These are phyloP conservation scores for Icerya purchasi DNA, from an alignment of 2,888 invertebrate species.

Conservation along the genomic window DNA sequence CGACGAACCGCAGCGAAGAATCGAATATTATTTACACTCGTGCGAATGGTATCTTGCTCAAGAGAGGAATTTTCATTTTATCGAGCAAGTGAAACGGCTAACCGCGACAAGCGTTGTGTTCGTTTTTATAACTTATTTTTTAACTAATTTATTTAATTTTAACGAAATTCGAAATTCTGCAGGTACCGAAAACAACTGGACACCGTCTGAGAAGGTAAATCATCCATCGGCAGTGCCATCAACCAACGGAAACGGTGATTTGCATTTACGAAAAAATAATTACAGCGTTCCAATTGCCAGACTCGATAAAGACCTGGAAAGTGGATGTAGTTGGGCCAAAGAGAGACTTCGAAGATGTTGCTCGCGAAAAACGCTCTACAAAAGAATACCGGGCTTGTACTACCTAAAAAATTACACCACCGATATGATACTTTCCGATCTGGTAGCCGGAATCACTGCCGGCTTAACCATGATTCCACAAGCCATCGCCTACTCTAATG, in stretches of 20 bases:
- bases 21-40: too few relatives aligned
- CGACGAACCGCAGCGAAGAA: too few relatives aligned
- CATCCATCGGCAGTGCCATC: background rate
- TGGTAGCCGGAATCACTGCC: conserved; percentile 54
- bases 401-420: conserved; percentile 38
- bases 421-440: conserved; percentile 37
- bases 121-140: too few relatives aligned
- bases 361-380: conserved; percentile 22
- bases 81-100: too few relatives aligned
- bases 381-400: conserved; percentile 32
- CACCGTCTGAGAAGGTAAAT: too few relatives aligned
- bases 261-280: background rate
- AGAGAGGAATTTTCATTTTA: too few relatives aligned
- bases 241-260: background rate
- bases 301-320: conserved; percentile 1
- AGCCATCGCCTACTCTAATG: conserved; percentile 50
- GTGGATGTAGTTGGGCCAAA: conserved; percentile 10
- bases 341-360: conserved; percentile 16
- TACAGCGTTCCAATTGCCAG: background rate
- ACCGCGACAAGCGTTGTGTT: too few relatives aligned
- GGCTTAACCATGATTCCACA: conserved; percentile 59
- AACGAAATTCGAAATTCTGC: too few relatives aligned
- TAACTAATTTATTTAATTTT: too few relatives aligned
- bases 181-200: too few relatives aligned
- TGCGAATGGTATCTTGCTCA: too few relatives aligned